Conservation (phyloP, 2,888 invertebrate species). For the Agrochola lota region DNA sequence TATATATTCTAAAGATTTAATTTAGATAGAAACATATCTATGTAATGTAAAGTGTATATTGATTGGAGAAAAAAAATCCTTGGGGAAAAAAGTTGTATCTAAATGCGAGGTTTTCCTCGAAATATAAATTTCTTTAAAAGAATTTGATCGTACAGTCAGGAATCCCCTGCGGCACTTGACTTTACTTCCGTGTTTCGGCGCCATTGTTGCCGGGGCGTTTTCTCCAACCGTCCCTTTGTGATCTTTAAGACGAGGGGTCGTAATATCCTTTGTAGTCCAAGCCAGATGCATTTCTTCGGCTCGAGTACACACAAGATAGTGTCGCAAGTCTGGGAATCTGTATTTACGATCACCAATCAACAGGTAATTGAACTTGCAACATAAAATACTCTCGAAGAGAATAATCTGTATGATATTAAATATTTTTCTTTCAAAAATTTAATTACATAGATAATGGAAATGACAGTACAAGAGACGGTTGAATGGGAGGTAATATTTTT, state of each 20-base stretch:
- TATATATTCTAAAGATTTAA: slow-evolving; percentile 46
- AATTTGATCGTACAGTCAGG: slow-evolving; percentile 8
- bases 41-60: slow-evolving; percentile 33
- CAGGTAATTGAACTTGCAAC: slow-evolving; percentile 29
- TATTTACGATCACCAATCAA: slow-evolving; percentile 24
- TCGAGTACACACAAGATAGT: slow-evolving; percentile 24
- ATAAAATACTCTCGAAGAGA: slow-evolving; percentile 32
- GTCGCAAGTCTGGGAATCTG: slow-evolving; percentile 12
- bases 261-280: slow-evolving; percentile 24
- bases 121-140: background rate
- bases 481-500: slow-evolving; percentile 85
- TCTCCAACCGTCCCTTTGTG: background rate
- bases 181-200: slow-evolving; percentile 13
- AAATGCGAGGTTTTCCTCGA: slow-evolving; percentile 40
- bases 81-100: background rate
- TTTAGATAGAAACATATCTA: slow-evolving; percentile 50
- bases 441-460: slow-evolving; percentile 61
- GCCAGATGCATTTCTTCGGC: slow-evolving; percentile 30
- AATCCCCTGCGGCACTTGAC: background rate
- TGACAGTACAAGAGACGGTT: slow-evolving; percentile 77
- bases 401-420: slow-evolving; percentile 37
- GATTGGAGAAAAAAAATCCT: background rate
- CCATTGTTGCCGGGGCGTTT: background rate
- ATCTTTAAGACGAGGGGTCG: background rate
- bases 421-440: slow-evolving; percentile 28